Percentiles rank a stretch among this genome's conserved stretches.
Evolutionary conservation across 2,797 vertebrate species (phyloP).

Genomic region (Todus mexicanus): DNA sequence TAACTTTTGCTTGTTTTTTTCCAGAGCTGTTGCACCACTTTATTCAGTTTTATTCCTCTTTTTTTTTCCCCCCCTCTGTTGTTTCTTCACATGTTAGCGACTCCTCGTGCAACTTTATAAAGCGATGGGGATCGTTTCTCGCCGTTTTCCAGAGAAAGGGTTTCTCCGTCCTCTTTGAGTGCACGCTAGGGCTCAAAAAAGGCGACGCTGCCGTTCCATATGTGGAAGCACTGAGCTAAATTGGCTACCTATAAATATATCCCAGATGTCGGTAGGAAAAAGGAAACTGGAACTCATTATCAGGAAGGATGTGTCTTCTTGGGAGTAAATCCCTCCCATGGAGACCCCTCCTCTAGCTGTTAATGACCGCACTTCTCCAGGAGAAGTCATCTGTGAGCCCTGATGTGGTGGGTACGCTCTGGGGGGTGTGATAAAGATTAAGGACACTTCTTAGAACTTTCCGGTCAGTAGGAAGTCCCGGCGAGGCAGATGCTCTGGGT

Average conservation of each 20-base stretch:
- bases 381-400: neutral
- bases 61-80: neutral
- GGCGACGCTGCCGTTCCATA: neutral
- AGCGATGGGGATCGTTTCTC: neutral
- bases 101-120: neutral
- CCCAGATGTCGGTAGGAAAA: conserved; percentile 13
- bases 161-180: rapidly evolving
- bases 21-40: neutral
- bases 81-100: neutral
- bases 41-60: neutral
- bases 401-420: neutral
- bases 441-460: neutral
- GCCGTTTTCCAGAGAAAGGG: neutral
- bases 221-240: neutral
- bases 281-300: conserved; percentile 20
- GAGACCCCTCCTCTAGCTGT: neutral
- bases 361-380: neutral
- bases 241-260: conserved; percentile 9
- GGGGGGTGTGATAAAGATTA: neutral
- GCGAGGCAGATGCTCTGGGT: rapidly evolving
- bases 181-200: neutral
- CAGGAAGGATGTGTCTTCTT: conserved; percentile 28
- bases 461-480: neutral
- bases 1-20: neutral
- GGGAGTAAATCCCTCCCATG: conserved; percentile 5